These are phyloP conservation scores for Mus musculus DNA, from an alignment of 2,113 vertebrate species.

Conservation along the genomic window DNA sequence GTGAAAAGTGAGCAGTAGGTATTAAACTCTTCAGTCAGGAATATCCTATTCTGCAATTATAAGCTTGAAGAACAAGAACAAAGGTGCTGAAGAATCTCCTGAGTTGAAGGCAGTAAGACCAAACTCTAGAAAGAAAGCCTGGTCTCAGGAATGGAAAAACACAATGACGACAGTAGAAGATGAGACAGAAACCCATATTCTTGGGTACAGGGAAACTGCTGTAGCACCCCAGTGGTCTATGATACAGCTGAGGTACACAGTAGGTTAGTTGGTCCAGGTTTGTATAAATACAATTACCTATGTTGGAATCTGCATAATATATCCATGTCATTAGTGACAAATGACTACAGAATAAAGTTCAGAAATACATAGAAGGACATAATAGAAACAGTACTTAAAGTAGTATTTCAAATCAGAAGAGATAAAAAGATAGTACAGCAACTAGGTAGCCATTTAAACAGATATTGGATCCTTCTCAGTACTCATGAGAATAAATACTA, in stretches of 20 bases:
- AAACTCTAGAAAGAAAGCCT: neutral
- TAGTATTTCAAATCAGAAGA: conserved; percentile 32
- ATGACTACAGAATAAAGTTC: neutral
- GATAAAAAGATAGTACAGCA: neutral
- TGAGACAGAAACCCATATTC: neutral
- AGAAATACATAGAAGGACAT: neutral
- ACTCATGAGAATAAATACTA: neutral
- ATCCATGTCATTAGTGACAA: neutral
- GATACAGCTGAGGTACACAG: neutral
- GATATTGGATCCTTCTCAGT: neutral
- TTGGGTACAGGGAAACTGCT: neutral
- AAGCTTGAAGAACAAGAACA: neutral
- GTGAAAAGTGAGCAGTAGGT: neutral
- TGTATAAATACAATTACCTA: neutral
- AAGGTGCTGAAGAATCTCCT: neutral
- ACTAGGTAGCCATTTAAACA: neutral
- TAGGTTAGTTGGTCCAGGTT: neutral
- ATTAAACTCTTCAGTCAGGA: neutral
- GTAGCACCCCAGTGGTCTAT: neutral
- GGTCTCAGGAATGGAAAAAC: neutral
- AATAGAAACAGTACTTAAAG: neutral
- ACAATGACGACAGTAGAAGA: neutral
- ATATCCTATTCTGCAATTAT: neutral
- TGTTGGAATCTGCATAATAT: neutral
- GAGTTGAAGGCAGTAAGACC: neutral